Conservation (phyloP, 1,140 invertebrate species). For the Pseudomyrmex cubaensis region DNA sequence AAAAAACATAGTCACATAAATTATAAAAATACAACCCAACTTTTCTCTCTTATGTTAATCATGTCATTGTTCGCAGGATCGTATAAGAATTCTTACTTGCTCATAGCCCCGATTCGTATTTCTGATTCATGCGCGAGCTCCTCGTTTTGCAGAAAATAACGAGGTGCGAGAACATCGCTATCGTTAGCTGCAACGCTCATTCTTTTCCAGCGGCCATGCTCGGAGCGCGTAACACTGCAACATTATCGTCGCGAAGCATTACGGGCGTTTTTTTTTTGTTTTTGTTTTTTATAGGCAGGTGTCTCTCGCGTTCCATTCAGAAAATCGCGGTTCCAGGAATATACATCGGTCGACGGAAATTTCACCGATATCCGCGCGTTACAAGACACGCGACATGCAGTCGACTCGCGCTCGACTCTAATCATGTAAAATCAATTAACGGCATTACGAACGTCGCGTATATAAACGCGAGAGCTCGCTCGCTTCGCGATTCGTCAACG, state of each 20-base stretch:
- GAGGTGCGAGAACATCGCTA: slow-evolving; percentile 57
- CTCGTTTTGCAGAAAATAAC: slow-evolving; percentile 61
- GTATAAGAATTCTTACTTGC: slow-evolving; percentile 33
- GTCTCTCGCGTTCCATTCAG: slow-evolving; percentile 44
- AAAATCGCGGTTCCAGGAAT: slow-evolving; percentile 29
- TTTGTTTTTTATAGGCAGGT: slow-evolving; percentile 12
- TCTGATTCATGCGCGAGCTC: slow-evolving; percentile 60
- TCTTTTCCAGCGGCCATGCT: slow-evolving; percentile 34
- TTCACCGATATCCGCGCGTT: slow-evolving; percentile 8
- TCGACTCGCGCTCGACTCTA: slow-evolving; percentile 11
- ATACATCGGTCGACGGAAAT: slow-evolving; percentile 5
- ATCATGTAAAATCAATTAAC: slow-evolving; percentile 38
- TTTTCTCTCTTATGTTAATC: slow-evolving; percentile 43
- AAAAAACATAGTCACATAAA: slow-evolving; percentile 16
- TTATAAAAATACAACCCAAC: background rate
- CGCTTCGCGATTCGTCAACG: slow-evolving; percentile 41
- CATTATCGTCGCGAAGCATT: slow-evolving; percentile 41
- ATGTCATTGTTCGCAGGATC: slow-evolving; percentile 8
- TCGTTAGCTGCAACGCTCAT: slow-evolving; percentile 58
- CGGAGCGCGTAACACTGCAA: slow-evolving; percentile 7
- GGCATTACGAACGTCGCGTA: slow-evolving; percentile 16
- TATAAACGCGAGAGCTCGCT: background rate
- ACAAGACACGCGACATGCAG: background rate
- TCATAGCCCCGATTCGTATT: slow-evolving; percentile 53
- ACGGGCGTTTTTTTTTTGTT: slow-evolving; percentile 20